Base-by-base conservation (phyloP, 2,888 invertebrate genomes). In the Noctua fimbriata region DNA sequence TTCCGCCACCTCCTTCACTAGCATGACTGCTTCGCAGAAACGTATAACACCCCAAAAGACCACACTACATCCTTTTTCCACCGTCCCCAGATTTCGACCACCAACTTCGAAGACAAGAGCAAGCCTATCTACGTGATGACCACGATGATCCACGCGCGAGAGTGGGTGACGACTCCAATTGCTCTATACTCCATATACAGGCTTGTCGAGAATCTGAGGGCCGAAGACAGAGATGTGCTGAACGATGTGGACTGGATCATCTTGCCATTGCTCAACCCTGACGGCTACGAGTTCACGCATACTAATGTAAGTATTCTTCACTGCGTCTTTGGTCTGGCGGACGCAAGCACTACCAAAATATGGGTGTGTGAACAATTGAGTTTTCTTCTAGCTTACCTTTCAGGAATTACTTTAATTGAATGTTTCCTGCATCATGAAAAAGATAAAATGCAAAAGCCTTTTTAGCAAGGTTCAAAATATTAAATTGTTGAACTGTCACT, bases 221-320 rank as follows among this genome's bases (percentile, higher is more conserved):
- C 89, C 0, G 91, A 91, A 28, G 93, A 94, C 3, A 88, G 89
- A 0, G 93, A 97, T 70, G 91, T 98, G 7, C 92, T 98, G 28
- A 94, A 97, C n/a, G 93, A 95, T 49, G 96, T 97, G 73, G 98
- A 98, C 90, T 98, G 98, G 97, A 97, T 97, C 86, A 94, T 98
- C 36, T 82, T 98, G 83, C 98, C 98, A 0, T 93, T 97, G 6
- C 96, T 97, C n/a, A 98, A 98, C 92, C 98, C 98, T 32, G 98
- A 98, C 92, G 98, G 98, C 0, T 98, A 98, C 89, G 98, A 97
- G 87, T 98, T 95, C 91, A 96, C 97, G 0, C 97, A 97, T 86
- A 96, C 98, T 1, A 94, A 97, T 74, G 97, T 98, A 80, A 97
- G 86, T 58, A 12, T 28, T 67, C 16, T 36, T 7, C n/a, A 24